Evolutionary conservation across 2,113 vertebrate genomes (phyloP).

Genomic region (Mola mola): DNA sequence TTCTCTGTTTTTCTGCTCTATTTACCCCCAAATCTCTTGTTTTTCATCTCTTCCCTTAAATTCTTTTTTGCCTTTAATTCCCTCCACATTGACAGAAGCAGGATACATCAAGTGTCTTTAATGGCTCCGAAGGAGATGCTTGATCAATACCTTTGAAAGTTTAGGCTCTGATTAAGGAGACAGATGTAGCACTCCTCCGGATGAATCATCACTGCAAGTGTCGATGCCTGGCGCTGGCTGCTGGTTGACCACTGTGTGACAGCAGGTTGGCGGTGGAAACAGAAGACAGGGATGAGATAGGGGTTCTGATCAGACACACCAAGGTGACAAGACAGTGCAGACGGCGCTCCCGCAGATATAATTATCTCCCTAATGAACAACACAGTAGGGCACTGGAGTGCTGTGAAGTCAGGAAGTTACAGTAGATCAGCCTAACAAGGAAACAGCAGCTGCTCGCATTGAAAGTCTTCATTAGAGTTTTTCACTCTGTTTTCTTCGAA

Average conservation of each 20-base stretch:
- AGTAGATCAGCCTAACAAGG: conserved; percentile 60
- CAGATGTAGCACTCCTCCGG: conserved; percentile 28
- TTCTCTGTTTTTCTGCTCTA: conserved; percentile 31
- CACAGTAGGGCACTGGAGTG: conserved; percentile 49
- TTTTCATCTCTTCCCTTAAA: conserved; percentile 20
- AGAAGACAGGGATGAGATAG: conserved; percentile 3
- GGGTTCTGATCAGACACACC: conserved; percentile 36
- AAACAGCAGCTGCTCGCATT: conserved; percentile 15
- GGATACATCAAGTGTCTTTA: conserved; percentile 41
- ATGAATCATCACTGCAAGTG: conserved; percentile 42
- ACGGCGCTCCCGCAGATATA: conserved; percentile 69
- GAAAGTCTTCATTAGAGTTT: not conserved
- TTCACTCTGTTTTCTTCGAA: not conserved
- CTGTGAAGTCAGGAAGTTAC: conserved; percentile 46
- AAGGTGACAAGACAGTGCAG: conserved; percentile 45
- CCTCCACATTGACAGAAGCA: conserved; percentile 33
- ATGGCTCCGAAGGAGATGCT: conserved; percentile 45
- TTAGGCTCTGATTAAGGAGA: conserved; percentile 57
- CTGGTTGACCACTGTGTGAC: conserved; percentile 18
- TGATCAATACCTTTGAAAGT: conserved; percentile 73
- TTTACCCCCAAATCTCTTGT: conserved; percentile 42
- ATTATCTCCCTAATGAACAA: conserved; percentile 69
- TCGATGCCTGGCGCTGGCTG: conserved; percentile 4
- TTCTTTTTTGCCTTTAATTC: conserved; percentile 57
- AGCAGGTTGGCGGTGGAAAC: not conserved